Conservation (phyloP, 2,888 invertebrate species). For the Trachelus troglodyta region DNA sequence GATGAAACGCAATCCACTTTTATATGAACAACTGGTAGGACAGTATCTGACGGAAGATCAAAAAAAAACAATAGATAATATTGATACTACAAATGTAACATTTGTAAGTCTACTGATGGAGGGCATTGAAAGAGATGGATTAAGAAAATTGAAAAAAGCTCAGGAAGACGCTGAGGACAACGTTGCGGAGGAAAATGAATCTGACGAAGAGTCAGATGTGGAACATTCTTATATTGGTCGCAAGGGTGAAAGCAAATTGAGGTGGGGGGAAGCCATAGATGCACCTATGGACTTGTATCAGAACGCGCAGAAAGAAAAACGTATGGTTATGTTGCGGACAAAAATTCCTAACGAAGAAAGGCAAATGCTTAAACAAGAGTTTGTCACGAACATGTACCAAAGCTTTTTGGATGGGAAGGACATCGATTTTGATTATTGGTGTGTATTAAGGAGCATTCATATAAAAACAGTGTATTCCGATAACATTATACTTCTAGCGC, state of each 20-base stretch:
- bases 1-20: slow-evolving; percentile 89
- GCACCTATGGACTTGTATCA: slow-evolving; percentile 55
- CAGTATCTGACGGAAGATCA: slow-evolving; percentile 85
- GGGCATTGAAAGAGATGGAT: slow-evolving; percentile 80
- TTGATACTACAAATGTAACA: slow-evolving; percentile 70
- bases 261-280: slow-evolving; percentile 72
- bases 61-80: slow-evolving; percentile 73
- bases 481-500: slow-evolving; percentile 62
- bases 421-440: slow-evolving; percentile 83
- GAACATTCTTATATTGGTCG: slow-evolving; percentile 37
- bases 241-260: slow-evolving; percentile 45
- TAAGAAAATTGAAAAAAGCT: slow-evolving; percentile 72
- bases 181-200: slow-evolving; percentile 64
- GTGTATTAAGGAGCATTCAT: slow-evolving; percentile 13
- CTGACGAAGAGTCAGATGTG: slow-evolving; percentile 47
- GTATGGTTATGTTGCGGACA: slow-evolving; percentile 68
- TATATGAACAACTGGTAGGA: slow-evolving; percentile 92
- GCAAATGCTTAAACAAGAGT: slow-evolving; percentile 80
- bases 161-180: slow-evolving; percentile 73
- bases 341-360: slow-evolving; percentile 66
- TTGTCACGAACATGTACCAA: slow-evolving; percentile 85
- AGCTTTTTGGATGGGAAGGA: slow-evolving; percentile 87
- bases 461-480: too few relatives aligned
- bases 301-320: slow-evolving; percentile 60
- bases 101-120: slow-evolving; percentile 84